These are phyloP conservation scores for Chorisops tibialis DNA, from an alignment of 2,888 invertebrate genomes.

Conservation along the genomic window DNA sequence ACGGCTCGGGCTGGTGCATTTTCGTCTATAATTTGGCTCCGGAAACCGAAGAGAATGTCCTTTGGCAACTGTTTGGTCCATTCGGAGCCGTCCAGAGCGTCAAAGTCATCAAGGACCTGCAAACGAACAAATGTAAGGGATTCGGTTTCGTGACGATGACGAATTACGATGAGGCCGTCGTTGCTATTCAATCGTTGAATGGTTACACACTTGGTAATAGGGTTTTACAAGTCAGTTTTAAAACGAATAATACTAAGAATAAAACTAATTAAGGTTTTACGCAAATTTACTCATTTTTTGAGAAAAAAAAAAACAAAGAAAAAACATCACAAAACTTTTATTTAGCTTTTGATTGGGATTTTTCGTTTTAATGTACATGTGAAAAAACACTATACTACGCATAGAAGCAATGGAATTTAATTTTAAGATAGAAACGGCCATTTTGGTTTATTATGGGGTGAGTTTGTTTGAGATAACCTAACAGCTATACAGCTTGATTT, in stretches of 20 bases:
- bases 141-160: slow-evolving; percentile 95
- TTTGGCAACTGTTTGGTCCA: slow-evolving; percentile 92
- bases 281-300: neutral
- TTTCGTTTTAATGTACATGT: slow-evolving; percentile 14
- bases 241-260: slow-evolving; percentile 77
- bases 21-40: slow-evolving; percentile 92
- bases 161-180: slow-evolving; percentile 89
- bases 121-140: slow-evolving; percentile 92
- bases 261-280: slow-evolving; percentile 41
- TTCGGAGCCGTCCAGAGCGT: slow-evolving; percentile 93
- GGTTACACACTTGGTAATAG: slow-evolving; percentile 88
- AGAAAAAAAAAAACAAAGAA: slow-evolving; percentile 3
- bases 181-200: slow-evolving; percentile 87
- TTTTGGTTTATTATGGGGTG: no score
- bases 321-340: neutral
- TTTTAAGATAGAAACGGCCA: neutral
- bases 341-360: slow-evolving; percentile 3
- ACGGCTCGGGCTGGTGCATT: slow-evolving; percentile 71
- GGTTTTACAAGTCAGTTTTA: slow-evolving; percentile 89
- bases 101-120: slow-evolving; percentile 86
- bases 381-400: neutral
- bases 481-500: no score
- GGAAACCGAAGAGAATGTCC: slow-evolving; percentile 87
- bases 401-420: slow-evolving; percentile 21
- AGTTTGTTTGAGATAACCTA: no score